phyloP scores from a whole-genome alignment of 2,888 invertebrate genomes.

The Ormyrus pomaceus region DNA sequence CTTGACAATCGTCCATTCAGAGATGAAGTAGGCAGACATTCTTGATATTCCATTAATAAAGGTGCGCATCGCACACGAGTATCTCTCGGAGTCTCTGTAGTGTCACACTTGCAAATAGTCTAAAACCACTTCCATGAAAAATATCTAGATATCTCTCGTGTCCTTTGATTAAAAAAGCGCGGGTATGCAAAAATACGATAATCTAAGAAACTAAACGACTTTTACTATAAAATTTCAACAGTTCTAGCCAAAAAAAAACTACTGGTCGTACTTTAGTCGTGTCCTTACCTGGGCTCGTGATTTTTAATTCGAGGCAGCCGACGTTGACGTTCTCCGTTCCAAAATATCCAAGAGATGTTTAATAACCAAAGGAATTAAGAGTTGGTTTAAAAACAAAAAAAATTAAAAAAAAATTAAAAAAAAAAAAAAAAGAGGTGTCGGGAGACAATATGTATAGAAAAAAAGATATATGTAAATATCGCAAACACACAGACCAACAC shows the following conservation, averaged over 20 bases:
- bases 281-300: slow-evolving; percentile 50
- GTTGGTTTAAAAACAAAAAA: neutral
- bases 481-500: slow-evolving; percentile 61
- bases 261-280: slow-evolving; percentile 47
- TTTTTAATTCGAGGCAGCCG: slow-evolving; percentile 13
- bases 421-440: slow-evolving; percentile 14
- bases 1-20: slow-evolving; percentile 10
- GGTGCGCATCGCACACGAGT: slow-evolving; percentile 13
- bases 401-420: slow-evolving; percentile 38
- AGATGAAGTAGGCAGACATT: slow-evolving; percentile 30
- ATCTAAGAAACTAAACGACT: slow-evolving; percentile 57
- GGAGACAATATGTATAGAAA: slow-evolving; percentile 48
- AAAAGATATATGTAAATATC: slow-evolving; percentile 57
- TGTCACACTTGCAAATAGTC: slow-evolving; percentile 58
- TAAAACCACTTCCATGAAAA: slow-evolving; percentile 56
- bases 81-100: slow-evolving; percentile 24
- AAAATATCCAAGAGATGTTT: slow-evolving; percentile 40
- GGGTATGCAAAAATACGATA: slow-evolving; percentile 54
- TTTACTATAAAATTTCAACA: slow-evolving; percentile 56
- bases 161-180: slow-evolving; percentile 56
- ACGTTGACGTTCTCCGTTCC: slow-evolving; percentile 18
- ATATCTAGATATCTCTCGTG: slow-evolving; percentile 49
- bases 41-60: slow-evolving; percentile 11
- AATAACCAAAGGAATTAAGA: slow-evolving; percentile 22
- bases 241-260: slow-evolving; percentile 55